Base-by-base conservation (phyloP, 2,113 vertebrate genomes). In the Blennius ocellaris region DNA sequence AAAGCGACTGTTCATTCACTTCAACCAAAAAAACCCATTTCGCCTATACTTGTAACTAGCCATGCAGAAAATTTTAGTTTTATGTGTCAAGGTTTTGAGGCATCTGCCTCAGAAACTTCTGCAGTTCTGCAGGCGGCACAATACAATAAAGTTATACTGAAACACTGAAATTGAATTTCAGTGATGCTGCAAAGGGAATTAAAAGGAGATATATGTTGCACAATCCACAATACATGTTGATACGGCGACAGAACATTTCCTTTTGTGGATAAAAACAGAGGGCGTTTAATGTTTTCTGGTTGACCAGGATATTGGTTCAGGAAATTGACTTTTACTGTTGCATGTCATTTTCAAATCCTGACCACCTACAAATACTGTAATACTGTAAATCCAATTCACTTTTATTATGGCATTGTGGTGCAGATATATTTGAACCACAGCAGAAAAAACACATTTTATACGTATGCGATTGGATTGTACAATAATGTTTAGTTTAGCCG, bases 31-130 rank as follows among this genome's bases (percentile, higher is more conserved):
- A 65, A 82, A 64, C n/a, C 2, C 15, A 3, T 67, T 57, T 68
- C 40, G 38, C 47, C 43, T 38, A 38, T 49, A 58, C 47, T 53
- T 51, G 12, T 40, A 72, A 15, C 51, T 49, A 53, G 16, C 40
- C 59, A 65, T 55, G 70, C 54, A 76, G 52, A 75, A 56, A 67
- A 53, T 73, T 40, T 37, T 64, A 63, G 53, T 75, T 71, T 47
- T 47, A 73, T 50, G 48, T 73, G 74, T 71, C 71, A 72, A 54
- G 56, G 70, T 74, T 62, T 63, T 54, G 60, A 79, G 50, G 78
- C 48, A 65, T 49, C 12, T 57, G 11, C 51, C 17, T n/a, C 41
- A 49, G 38, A 76, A 71, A 80, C 49, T 9, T 70, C 21, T 81
- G 53, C 49, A 39, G 15, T 54, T 62, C 59, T 48, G 21, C 16